These are phyloP conservation scores for Apeira syringaria DNA, from an alignment of 2,888 invertebrate species.

Conservation along the genomic window DNA sequence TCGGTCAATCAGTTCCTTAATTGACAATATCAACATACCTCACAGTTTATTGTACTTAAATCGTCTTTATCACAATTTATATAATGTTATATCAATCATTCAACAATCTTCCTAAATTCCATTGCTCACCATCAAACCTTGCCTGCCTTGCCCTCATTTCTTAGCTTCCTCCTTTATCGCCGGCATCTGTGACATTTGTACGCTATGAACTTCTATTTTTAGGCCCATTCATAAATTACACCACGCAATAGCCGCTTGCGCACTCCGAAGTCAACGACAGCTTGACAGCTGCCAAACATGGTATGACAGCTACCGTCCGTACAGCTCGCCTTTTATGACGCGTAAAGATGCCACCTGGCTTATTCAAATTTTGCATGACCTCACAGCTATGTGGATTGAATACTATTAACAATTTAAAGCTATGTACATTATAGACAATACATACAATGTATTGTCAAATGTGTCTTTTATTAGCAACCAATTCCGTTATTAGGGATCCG, in stretches of 20 bases:
- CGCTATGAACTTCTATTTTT: constrained; percentile 19
- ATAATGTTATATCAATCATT: too few species aligned
- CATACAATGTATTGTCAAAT: too few species aligned
- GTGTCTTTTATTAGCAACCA: constrained; percentile 8
- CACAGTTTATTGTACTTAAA: too few species aligned
- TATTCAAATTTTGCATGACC: constrained; percentile 21
- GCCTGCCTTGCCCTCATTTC: constrained; percentile 4
- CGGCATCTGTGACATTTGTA: constrained; percentile 15
- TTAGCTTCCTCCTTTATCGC: constrained; percentile 6
- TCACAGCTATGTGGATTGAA: constrained; percentile 20
- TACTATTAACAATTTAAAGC: constrained; percentile 9
- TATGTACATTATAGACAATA: background rate
- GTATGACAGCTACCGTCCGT: constrained; percentile 47
- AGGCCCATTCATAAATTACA: constrained; percentile 23
- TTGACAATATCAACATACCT: too few species aligned
- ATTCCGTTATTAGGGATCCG: constrained; percentile 14
- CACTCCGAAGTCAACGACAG: constrained; percentile 50
- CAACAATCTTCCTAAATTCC: background rate
- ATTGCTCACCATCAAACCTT: constrained; percentile 4
- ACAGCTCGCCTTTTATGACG: constrained; percentile 13
- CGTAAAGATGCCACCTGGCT: constrained; percentile 13
- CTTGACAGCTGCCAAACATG: constrained; percentile 64
- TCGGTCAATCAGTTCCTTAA: too few species aligned
- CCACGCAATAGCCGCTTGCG: constrained; percentile 23
- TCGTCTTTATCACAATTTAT: too few species aligned